Percentiles rank a stretch among this genome's conserved stretches.
These are phyloP conservation scores for Ariopsis seemanni DNA, from an alignment of 2,113 vertebrate species.

Conservation along the genomic window DNA sequence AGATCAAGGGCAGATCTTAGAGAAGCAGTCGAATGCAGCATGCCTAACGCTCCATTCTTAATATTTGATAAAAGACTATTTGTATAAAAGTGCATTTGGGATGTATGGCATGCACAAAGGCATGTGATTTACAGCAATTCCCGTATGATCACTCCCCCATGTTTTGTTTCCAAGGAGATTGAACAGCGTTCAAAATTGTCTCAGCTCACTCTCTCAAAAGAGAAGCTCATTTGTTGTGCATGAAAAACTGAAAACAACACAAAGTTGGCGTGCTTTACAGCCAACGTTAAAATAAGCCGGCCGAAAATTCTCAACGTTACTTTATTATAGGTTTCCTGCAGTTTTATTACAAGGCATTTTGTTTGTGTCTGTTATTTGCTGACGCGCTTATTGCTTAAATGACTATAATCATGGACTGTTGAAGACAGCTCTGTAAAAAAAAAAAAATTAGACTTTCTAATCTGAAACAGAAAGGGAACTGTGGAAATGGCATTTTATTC, in stretches of 20 bases:
- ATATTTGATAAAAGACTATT: not conserved
- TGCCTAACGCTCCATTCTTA: not conserved
- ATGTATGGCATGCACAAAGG: not conserved
- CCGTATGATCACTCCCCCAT: constrained; percentile 1
- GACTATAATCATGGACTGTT: not conserved
- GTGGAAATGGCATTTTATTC: not conserved
- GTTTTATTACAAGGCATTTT: not conserved
- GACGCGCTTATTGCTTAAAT: not conserved
- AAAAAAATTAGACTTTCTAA: constrained; percentile 1
- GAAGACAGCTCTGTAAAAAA: not conserved
- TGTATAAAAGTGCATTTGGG: not conserved
- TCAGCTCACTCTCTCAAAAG: not conserved
- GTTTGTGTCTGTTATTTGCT: constrained; percentile 21
- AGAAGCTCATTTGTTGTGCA: not conserved
- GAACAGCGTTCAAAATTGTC: constrained; percentile 5
- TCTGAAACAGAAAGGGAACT: not conserved
- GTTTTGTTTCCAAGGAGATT: constrained; percentile 36
- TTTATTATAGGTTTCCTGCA: not conserved
- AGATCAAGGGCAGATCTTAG: constrained; percentile 14
- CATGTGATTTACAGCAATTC: not conserved
- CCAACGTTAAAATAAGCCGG: not conserved
- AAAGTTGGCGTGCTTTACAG: not conserved
- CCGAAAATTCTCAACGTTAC: not conserved
- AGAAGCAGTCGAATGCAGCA: constrained; percentile 2
- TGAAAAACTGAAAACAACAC: not conserved